Percentiles rank a stretch among this genome's conserved stretches.
These are phyloP conservation scores for Chaetodon trifasciatus DNA, from an alignment of 2,797 vertebrate species.

Conservation along the genomic window DNA sequence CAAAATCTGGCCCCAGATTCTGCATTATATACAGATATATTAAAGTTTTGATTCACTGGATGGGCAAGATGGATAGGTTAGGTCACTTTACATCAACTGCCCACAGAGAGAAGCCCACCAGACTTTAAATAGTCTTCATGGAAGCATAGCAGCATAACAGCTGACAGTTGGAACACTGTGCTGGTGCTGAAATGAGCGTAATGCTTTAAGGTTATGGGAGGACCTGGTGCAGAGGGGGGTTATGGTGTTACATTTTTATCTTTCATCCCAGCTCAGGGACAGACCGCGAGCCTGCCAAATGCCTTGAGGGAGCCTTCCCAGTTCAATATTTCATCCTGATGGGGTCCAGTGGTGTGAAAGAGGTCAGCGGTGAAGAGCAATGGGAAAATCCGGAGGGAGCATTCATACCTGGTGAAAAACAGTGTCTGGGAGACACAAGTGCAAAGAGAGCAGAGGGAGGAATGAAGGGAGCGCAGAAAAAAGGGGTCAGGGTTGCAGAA, in stretches of 20 bases:
- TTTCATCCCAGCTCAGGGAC: conserved; percentile 54
- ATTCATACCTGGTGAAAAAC: conserved; percentile 55
- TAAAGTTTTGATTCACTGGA: conserved; percentile 11
- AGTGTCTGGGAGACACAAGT: conserved; percentile 25
- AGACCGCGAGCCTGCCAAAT: conserved; percentile 42
- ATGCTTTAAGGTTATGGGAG: conserved; percentile 29
- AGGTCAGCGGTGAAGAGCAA: conserved; percentile 69
- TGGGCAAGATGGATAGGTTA: too few relatives aligned
- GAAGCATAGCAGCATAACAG: not conserved
- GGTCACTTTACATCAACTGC: conserved; percentile 3
- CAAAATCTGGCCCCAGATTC: too few relatives aligned
- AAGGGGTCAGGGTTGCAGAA: conserved; percentile 20
- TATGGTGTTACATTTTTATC: conserved; percentile 58
- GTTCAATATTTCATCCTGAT: conserved; percentile 78
- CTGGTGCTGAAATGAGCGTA: conserved; percentile 11
- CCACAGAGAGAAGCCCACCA: conserved; percentile 17
- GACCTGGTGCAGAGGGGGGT: conserved; percentile 10
- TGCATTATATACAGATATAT: too few relatives aligned
- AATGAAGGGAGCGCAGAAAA: not conserved
- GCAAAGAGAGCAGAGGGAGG: conserved; percentile 16
- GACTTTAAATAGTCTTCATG: conserved; percentile 8
- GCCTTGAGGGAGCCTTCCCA: conserved; percentile 61
- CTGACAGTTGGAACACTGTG: not conserved
- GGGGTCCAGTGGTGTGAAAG: conserved; percentile 60
- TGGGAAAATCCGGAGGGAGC: conserved; percentile 40